Evolutionary conservation across 2,888 invertebrate species (phyloP).

Genomic region (Graphium colonna): DNA sequence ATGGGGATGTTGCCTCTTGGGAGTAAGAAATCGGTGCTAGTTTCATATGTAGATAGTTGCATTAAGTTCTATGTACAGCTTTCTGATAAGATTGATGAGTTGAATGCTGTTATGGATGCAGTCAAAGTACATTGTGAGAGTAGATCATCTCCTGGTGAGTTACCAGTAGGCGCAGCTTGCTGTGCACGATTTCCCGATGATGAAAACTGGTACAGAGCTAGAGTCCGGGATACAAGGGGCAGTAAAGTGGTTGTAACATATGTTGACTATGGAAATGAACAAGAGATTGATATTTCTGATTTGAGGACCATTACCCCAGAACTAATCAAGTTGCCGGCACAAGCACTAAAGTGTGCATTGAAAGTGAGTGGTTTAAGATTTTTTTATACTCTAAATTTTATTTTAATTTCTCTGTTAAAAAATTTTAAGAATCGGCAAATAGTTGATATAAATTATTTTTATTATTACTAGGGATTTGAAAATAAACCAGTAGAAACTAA

Average conservation of each 20-base stretch:
- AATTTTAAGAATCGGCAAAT: too few relatives aligned
- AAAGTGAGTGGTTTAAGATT: constrained; percentile 60
- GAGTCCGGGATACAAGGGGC: constrained; percentile 82
- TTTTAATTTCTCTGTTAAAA: too few relatives aligned
- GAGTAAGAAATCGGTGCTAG: constrained; percentile 72
- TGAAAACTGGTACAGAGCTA: constrained; percentile 94
- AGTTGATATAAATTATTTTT: background rate
- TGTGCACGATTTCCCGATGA: constrained; percentile 90
- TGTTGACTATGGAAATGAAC: constrained; percentile 97
- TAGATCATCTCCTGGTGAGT: constrained; percentile 62
- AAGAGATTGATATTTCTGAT: constrained; percentile 81
- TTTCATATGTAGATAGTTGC: constrained; percentile 85
- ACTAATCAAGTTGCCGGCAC: constrained; percentile 83
- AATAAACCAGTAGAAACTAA: constrained; percentile 76
- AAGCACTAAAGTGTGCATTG: constrained; percentile 89
- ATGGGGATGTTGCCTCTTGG: constrained; percentile 57
- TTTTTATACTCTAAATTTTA: background rate
- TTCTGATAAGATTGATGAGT: constrained; percentile 78
- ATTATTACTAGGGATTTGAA: constrained; percentile 66
- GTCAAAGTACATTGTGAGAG: constrained; percentile 81
- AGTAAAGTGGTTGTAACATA: constrained; percentile 86
- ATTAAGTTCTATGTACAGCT: constrained; percentile 87
- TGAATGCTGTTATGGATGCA: constrained; percentile 84
- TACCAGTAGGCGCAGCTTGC: constrained; percentile 83
- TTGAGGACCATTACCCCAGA: constrained; percentile 83